Evolutionary conservation across 2,797 vertebrate species (phyloP), one percentile per base, ranked within the genome.

Genomic region (Pelodytes ibericus): DNA sequence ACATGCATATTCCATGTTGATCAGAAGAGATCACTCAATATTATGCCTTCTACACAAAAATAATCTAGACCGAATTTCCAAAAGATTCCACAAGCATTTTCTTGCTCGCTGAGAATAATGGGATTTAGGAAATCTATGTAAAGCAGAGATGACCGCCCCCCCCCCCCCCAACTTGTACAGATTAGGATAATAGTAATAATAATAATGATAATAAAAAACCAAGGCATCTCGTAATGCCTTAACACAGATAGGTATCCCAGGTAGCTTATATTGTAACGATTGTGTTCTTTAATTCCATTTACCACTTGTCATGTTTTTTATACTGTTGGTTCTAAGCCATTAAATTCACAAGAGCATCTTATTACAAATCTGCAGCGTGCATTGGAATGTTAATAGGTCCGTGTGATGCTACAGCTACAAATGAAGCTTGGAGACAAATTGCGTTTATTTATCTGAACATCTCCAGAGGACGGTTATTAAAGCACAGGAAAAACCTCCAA

Each of bases 401-500:
- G 53, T 77, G 66, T 65, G 60, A 60, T 66, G 53, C 60, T 20
- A 49, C 57, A 59, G 67, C 59, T 71, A 59, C 65, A 71, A 71
- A 77, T 78, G 75, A 78, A 78, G 75, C 75, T 78, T 78, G 75
- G 75, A 78, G 75, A 78, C 75, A 78, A 78, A 78, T 78, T 78
- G 75, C 36, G 75, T 78, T 78, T 78, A 78, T 78, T 78, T 78
- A 78, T 78, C 75, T 30, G 75, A 78, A 67, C 69, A 51, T 78
- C 75, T 78, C 75, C 56, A 61, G 75, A 72, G 75, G 69, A 78
- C 61, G 75, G 75, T 72, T 78, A 78, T 78, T 78, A 78, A 78
- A 72, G 75, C 69, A 51, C 69, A 72, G 75, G 62, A 72, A 72
- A 78, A 78, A 78, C 69, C 75, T 78, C 62, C 49, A 72, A 78